Conservation (phyloP, 2,888 invertebrate genomes). For the Drosophila neotestacea region DNA sequence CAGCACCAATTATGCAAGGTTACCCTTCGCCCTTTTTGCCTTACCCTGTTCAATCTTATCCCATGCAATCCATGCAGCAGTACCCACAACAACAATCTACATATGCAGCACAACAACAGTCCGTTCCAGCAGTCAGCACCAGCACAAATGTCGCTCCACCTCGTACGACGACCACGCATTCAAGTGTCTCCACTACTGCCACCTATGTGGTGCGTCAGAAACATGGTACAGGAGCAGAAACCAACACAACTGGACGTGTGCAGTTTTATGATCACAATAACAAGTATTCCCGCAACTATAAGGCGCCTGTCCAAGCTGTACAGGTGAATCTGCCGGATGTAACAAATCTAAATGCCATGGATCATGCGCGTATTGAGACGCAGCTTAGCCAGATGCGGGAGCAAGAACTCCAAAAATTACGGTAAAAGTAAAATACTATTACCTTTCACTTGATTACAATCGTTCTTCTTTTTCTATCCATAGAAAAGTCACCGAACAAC, state of each 20-base stretch:
- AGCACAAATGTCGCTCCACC: conserved; percentile 11
- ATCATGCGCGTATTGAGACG: conserved; percentile 77
- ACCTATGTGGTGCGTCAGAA: conserved; percentile 32
- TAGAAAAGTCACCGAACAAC: conserved; percentile 80
- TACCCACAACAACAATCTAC: conserved; percentile 11
- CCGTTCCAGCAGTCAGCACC: not conserved
- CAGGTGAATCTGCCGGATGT: conserved; percentile 73
- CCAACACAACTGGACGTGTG: conserved; percentile 64
- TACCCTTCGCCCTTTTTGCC: conserved; percentile 28
- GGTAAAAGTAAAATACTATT: conserved; percentile 48
- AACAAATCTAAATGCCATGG: conserved; percentile 75
- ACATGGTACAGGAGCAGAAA: not conserved
- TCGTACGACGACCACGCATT: conserved; percentile 29
- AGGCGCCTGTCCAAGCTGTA: conserved; percentile 80
- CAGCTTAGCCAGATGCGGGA: conserved; percentile 64
- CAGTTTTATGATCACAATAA: conserved; percentile 86
- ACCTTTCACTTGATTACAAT: not conserved
- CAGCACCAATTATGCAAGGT: conserved; percentile 5
- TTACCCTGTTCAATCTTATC: conserved; percentile 40
- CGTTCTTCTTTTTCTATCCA: not conserved
- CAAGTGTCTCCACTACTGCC: conserved; percentile 36
- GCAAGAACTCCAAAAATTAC: conserved; percentile 66
- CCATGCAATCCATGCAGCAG: conserved; percentile 25
- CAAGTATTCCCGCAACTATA: conserved; percentile 84
- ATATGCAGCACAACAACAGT: conserved; percentile 2